Percentiles rank a stretch among this genome's conserved stretches.
These are phyloP conservation scores for Remorina albescens DNA, from an alignment of 2,797 vertebrate genomes.

Conservation along the genomic window DNA sequence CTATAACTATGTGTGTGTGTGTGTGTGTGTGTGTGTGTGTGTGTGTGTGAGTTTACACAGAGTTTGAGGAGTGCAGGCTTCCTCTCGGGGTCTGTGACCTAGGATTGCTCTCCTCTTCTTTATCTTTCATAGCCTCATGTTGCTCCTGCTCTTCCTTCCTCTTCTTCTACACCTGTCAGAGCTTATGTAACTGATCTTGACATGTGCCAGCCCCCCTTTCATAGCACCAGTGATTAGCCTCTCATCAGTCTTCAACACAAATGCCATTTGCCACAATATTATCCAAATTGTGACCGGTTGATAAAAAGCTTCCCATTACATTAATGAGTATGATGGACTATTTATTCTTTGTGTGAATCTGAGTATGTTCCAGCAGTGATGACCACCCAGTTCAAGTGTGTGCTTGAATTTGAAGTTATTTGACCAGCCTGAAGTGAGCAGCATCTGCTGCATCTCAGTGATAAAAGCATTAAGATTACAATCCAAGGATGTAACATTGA, in stretches of 20 bases:
- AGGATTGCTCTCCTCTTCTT: slow-evolving; percentile 5
- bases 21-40: slow-evolving; percentile 7
- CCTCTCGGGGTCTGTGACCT: slow-evolving; percentile 30
- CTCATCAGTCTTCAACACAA: slow-evolving; percentile 55
- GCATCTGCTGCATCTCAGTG: slow-evolving; percentile 24
- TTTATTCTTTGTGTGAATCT: slow-evolving; percentile 30
- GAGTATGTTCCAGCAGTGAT: slow-evolving; percentile 16
- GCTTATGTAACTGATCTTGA: slow-evolving; percentile 65
- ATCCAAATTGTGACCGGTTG: slow-evolving; percentile 30
- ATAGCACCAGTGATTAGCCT: slow-evolving; percentile 54
- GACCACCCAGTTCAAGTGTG: slow-evolving; percentile 13
- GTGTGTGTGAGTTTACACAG: too few species aligned
- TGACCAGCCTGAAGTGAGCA: slow-evolving; percentile 28
- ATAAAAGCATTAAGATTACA: slow-evolving; percentile 22
- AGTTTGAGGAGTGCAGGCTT: slow-evolving; percentile 36
- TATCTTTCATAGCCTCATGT: slow-evolving; percentile 10
- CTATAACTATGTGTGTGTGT: slow-evolving; percentile 20
- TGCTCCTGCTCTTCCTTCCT: slow-evolving; percentile 16
- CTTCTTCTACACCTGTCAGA: slow-evolving; percentile 54
- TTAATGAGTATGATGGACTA: slow-evolving; percentile 31
- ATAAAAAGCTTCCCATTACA: slow-evolving; percentile 29
- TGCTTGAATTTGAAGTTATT: slow-evolving; percentile 22
- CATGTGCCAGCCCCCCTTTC: slow-evolving; percentile 42
- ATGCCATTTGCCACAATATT: slow-evolving; percentile 36
- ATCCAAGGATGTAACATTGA: background rate